Conservation (phyloP, 2,888 invertebrate species). For the Bhutanitis thaidina region DNA sequence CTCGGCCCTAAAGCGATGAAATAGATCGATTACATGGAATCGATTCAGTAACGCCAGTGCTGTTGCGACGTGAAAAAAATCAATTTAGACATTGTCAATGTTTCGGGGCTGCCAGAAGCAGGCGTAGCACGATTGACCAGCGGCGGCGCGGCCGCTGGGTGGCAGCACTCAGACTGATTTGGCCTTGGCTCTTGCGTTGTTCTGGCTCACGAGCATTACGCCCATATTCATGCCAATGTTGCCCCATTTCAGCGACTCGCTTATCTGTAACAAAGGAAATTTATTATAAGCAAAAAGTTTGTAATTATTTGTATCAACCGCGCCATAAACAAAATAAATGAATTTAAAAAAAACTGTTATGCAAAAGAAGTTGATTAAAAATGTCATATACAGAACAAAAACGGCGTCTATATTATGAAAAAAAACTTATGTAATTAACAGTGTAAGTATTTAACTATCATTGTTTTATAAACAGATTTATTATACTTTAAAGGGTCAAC, state of each 20-base stretch:
- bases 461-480: no score
- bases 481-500: no score
- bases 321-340: no score
- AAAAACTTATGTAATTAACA: no score
- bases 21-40: conserved; percentile 3
- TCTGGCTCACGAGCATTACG: conserved; percentile 81
- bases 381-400: no score
- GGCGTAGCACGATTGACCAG: conserved; percentile 55
- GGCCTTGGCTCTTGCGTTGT: conserved; percentile 57
- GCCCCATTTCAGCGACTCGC: conserved; percentile 86
- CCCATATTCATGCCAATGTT: conserved; percentile 85
- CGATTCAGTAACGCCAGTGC: conserved; percentile 6
- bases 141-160: conserved; percentile 58
- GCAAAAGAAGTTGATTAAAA: no score
- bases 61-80: conserved; percentile 9
- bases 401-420: no score
- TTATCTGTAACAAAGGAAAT: conserved; percentile 81
- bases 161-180: conserved; percentile 69
- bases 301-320: not conserved
- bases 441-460: no score
- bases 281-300: conserved; percentile 16
- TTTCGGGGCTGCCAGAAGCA: conserved; percentile 62
- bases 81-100: conserved; percentile 58
- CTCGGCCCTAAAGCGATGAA: conserved; percentile 8
- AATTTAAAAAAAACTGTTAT: no score